Conservation (phyloP, 2,797 vertebrate genomes). For the Eurystomus glaucurus region DNA sequence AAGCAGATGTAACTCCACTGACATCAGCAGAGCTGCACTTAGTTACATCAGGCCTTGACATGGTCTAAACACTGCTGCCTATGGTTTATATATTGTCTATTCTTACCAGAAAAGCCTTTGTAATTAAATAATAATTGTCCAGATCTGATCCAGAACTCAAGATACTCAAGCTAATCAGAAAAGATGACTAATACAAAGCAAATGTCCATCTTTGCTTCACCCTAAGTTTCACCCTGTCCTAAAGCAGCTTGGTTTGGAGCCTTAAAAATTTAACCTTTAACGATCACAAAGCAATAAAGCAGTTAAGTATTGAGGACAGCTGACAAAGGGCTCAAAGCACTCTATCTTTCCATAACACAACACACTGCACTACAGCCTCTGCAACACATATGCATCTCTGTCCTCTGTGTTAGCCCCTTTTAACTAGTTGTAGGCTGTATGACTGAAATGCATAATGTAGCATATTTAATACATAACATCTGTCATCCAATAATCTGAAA, state of each 20-base stretch:
- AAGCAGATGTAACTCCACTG: slow-evolving; percentile 23
- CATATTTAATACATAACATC: background rate
- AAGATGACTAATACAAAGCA: background rate
- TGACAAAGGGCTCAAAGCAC: background rate
- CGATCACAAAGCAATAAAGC: background rate
- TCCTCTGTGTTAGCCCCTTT: background rate
- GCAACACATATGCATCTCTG: background rate
- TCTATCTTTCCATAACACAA: background rate
- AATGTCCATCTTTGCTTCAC: background rate
- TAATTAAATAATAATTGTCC: background rate
- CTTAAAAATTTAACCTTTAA: background rate
- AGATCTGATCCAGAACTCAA: background rate
- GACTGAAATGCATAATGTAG: background rate
- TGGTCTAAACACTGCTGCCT: background rate
- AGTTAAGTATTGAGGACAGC: background rate
- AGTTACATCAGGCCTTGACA: background rate
- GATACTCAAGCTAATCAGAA: background rate
- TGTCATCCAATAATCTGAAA: background rate
- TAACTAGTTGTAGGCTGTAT: background rate
- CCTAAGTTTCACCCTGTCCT: background rate
- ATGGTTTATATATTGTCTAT: background rate
- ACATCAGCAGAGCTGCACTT: slow-evolving; percentile 17
- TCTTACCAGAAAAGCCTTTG: background rate
- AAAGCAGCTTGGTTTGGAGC: background rate
- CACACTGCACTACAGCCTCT: background rate